Percentiles rank a stretch among this genome's conserved stretches.
Conservation (phyloP, 2,888 invertebrate genomes). For the Proisotoma minuta region DNA sequence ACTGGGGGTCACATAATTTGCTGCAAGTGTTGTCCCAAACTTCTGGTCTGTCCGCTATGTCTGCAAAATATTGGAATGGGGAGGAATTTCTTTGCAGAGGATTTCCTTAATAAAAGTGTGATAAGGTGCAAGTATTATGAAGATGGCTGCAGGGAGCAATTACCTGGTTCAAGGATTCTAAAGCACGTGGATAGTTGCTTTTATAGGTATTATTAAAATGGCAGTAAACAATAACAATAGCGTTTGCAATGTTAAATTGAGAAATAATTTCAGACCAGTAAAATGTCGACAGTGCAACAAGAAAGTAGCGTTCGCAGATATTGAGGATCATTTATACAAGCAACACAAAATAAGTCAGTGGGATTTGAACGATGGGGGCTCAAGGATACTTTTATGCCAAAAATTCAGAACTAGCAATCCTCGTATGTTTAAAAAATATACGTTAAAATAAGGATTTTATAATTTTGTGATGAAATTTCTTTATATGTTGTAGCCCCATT, state of each 20-base stretch:
- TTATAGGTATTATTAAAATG: slow-evolving; percentile 28
- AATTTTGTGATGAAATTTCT: too few species aligned
- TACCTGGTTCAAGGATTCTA: slow-evolving; percentile 30
- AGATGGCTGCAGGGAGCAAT: slow-evolving; percentile 34
- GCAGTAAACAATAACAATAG: neutral
- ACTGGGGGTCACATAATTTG: slow-evolving; percentile 40
- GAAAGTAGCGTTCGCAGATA: slow-evolving; percentile 29
- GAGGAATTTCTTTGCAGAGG: slow-evolving; percentile 41
- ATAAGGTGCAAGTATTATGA: slow-evolving; percentile 36
- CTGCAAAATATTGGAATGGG: slow-evolving; percentile 37
- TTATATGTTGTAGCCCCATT: too few species aligned
- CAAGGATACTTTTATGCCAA: slow-evolving; percentile 28
- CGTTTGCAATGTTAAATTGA: slow-evolving; percentile 5
- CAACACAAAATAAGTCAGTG: slow-evolving; percentile 30
- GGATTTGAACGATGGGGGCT: slow-evolving; percentile 41
- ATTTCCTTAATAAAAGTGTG: slow-evolving; percentile 32
- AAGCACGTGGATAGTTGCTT: slow-evolving; percentile 30
- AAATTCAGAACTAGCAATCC: slow-evolving; percentile 21
- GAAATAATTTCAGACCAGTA: slow-evolving; percentile 38
- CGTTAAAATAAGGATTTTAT: too few species aligned
- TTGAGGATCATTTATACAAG: slow-evolving; percentile 30
- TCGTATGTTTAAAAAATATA: too few species aligned
- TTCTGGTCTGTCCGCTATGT: slow-evolving; percentile 38
- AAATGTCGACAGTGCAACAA: slow-evolving; percentile 32
- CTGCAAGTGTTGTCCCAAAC: slow-evolving; percentile 24